Evolutionary conservation across 1,140 invertebrate genomes (phyloP), one percentile per base, ranked within the genome.

Genomic region (Anadara kagoshimensis): DNA sequence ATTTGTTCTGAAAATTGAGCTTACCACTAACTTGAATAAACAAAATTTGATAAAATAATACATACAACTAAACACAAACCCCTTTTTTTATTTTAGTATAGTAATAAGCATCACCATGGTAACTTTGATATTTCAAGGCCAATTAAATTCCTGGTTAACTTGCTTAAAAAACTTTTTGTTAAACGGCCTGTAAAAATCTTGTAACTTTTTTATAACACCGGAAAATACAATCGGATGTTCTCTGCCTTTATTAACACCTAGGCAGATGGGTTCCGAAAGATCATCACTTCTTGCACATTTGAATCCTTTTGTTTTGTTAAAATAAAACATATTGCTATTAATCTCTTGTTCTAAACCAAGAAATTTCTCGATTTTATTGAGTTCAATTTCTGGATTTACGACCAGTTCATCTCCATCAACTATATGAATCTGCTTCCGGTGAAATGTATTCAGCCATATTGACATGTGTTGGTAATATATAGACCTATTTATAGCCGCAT

Each of bases 391-490:
- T 0, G 97, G 96, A 89, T 97, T 93, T 26, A 91, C 91, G 24
- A 98, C 94, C 14, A 98, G 90, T 56, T 93, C 91, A 83, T 98
- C 96, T 0, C 96, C 96, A 81, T 94, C 95, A 0, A 98, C 93
- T 65, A 98, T 93, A 5, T 96, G 89, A 64, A 98, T 90, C 82
- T 96, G 95, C 0, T 93, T 92, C 2, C 94, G 86, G 0, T 94
- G 93, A 53, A 86, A 86, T 84, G 97, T 98, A 83, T 93, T 90
- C 0, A 97, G 88, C 96, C 96, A 98, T 18, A 93, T 91, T 51
- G 93, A 90, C 43, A 98, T 85, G 76, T 96, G 94, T 18, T 93
- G 90, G 4, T 93, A 92, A 85, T 98, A 98, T 0, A 97, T 92
- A 0, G 96, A 96, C 61, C 97, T 93, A 74, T 93, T 92, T 14